Evolutionary conservation across 2,888 invertebrate species (phyloP).

Genomic region (Dinocampus coccinellae): DNA sequence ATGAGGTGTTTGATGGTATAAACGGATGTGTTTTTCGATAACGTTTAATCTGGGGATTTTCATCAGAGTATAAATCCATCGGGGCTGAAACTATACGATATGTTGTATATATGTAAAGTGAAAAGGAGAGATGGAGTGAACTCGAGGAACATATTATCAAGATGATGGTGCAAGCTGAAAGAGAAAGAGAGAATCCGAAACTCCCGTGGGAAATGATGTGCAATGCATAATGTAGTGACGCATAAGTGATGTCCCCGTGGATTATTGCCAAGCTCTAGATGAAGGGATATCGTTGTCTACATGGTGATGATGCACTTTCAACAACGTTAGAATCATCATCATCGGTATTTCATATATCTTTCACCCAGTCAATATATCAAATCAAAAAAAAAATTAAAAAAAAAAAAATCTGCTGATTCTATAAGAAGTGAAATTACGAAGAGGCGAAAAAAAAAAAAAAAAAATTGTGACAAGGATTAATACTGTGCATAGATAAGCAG

Average conservation of each 20-base stretch:
- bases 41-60: slow-evolving; percentile 21
- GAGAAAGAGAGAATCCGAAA: slow-evolving; percentile 36
- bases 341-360: too few species aligned
- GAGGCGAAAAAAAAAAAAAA: not conserved
- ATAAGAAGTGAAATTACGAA: not conserved
- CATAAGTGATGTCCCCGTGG: slow-evolving; percentile 52
- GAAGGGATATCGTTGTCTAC: slow-evolving; percentile 13
- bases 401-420: too few species aligned
- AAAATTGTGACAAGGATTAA: not conserved
- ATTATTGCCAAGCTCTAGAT: slow-evolving; percentile 38
- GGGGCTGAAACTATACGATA: not conserved
- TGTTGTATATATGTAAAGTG: not conserved
- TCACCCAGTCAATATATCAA: too few species aligned
- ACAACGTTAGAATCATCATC: not conserved
- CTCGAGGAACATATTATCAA: not conserved
- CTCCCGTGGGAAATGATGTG: slow-evolving; percentile 59
- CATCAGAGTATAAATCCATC: slow-evolving; percentile 12
- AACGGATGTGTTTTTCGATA: not conserved
- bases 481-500: not conserved
- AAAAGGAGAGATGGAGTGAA: slow-evolving; percentile 21
- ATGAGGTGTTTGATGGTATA: not conserved
- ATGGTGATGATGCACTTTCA: not conserved
- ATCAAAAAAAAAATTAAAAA: not conserved
- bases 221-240: slow-evolving; percentile 58
- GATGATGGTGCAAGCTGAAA: not conserved